phyloP scores from a whole-genome alignment of 2,888 invertebrate genomes.

The Agrochola circellaris region DNA sequence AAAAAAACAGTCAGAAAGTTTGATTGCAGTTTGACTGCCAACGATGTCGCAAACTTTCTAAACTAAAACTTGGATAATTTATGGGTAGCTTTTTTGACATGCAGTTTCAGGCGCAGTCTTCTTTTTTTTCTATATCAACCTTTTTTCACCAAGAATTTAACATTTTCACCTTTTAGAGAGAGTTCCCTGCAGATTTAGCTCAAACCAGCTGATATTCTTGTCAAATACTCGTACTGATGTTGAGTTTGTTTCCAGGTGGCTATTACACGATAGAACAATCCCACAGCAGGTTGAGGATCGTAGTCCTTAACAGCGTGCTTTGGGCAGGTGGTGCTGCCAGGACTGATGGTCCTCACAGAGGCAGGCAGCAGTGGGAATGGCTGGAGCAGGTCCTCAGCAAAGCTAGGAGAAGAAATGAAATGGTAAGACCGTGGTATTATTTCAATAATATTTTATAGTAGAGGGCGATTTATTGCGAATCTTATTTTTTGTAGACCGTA shows the following conservation, averaged over 20 bases:
- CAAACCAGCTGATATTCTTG: rapidly evolving
- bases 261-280: slow-evolving; percentile 97
- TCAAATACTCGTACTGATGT: neutral
- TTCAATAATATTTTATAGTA: slow-evolving; percentile 69
- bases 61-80: neutral
- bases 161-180: neutral
- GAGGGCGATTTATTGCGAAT: neutral
- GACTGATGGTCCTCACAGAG: slow-evolving; percentile 84
- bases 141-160: neutral
- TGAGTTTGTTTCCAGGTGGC: slow-evolving; percentile 91
- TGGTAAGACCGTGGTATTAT: slow-evolving; percentile 73
- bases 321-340: slow-evolving; percentile 91
- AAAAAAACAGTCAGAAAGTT: neutral
- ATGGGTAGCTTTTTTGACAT: too few species aligned
- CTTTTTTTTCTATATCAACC: neutral
- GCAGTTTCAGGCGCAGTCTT: neutral
- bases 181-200: neutral
- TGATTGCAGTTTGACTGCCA: neutral
- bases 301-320: slow-evolving; percentile 97
- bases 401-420: slow-evolving; percentile 94
- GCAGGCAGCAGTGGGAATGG: slow-evolving; percentile 95
- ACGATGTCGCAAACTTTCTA: neutral
- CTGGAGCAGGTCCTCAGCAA: slow-evolving; percentile 93
- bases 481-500: neutral
- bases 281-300: slow-evolving; percentile 94